These are phyloP conservation scores for Pseudococcus viburni DNA, from an alignment of 2,888 invertebrate species.

Conservation along the genomic window DNA sequence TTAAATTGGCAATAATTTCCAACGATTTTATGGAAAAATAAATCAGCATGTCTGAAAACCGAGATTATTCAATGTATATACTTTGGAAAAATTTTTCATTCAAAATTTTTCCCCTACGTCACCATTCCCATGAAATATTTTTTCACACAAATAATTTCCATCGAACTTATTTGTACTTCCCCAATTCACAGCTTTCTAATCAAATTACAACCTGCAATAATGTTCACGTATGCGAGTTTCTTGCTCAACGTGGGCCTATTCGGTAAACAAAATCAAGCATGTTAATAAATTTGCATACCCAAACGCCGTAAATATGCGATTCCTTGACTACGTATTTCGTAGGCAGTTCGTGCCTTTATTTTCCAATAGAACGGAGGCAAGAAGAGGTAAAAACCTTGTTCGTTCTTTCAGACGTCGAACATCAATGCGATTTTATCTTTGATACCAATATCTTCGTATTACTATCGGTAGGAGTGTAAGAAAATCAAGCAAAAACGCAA, in stretches of 20 bases:
- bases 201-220: neutral
- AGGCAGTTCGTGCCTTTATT: too few relatives aligned
- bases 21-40: too few relatives aligned
- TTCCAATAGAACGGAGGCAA: too few relatives aligned
- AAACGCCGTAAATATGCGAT: slow-evolving; percentile 1
- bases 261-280: neutral
- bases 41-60: too few relatives aligned
- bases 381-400: neutral
- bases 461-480: neutral
- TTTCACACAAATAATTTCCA: too few relatives aligned
- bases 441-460: neutral
- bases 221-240: neutral
- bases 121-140: too few relatives aligned
- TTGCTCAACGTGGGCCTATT: neutral
- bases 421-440: neutral
- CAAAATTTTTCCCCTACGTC: too few relatives aligned
- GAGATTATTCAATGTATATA: too few relatives aligned
- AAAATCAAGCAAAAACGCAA: neutral
- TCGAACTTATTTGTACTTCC: neutral
- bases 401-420: neutral
- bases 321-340: neutral
- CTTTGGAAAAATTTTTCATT: too few relatives aligned
- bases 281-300: slow-evolving; percentile 25
- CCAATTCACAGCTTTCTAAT: neutral
- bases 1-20: too few relatives aligned